Conservation (phyloP, 2,888 invertebrate species). For the Strigamia maritima region DNA sequence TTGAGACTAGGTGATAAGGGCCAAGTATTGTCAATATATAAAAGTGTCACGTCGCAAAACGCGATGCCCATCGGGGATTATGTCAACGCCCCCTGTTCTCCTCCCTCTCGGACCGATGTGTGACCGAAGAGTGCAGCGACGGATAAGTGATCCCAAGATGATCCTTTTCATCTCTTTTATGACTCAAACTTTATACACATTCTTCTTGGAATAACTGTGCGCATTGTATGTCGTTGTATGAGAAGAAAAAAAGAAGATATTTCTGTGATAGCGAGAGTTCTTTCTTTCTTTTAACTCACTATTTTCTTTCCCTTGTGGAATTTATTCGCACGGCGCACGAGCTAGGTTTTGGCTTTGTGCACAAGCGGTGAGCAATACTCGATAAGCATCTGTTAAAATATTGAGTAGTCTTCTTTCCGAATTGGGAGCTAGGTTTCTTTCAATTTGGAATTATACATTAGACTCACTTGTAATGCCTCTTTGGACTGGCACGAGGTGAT, state of each 20-base stretch:
- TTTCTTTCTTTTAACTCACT: neutral
- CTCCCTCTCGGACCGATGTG: neutral
- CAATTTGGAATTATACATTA: neutral
- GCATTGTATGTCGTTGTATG: neutral
- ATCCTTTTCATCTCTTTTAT: slow-evolving; percentile 30
- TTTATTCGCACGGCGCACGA: neutral
- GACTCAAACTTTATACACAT: neutral
- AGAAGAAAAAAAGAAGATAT: neutral
- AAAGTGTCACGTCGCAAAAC: slow-evolving; percentile 30
- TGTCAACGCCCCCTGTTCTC: slow-evolving; percentile 7
- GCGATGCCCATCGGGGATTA: slow-evolving; percentile 24
- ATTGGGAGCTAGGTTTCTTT: neutral
- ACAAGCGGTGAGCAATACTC: neutral
- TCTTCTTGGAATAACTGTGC: neutral
- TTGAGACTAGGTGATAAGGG: slow-evolving; percentile 24
- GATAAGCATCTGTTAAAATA: slow-evolving; percentile 32
- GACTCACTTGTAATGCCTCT: slow-evolving; percentile 16
- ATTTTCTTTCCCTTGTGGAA: neutral
- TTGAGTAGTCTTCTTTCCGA: neutral
- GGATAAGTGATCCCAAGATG: slow-evolving; percentile 25
- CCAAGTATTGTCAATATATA: slow-evolving; percentile 28
- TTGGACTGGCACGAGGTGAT: slow-evolving; percentile 9
- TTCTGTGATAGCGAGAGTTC: neutral
- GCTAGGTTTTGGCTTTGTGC: slow-evolving; percentile 5
- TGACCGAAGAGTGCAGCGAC: slow-evolving; percentile 21